Base-by-base conservation (phyloP, 2,888 invertebrate species). In the Tenthredo notha region DNA sequence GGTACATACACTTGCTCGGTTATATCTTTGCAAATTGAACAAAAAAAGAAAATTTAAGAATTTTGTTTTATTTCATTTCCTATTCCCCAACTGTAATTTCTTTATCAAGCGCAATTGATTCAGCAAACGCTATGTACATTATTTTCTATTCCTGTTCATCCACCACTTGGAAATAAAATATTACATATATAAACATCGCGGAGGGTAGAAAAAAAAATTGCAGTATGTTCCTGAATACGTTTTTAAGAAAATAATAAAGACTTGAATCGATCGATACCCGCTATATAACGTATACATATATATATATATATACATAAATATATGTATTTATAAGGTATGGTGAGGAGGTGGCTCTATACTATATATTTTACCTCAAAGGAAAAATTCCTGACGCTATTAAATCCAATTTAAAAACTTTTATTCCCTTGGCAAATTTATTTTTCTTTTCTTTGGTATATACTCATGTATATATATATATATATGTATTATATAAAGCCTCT, bases 361-460 rank as follows among this genome's bases (percentile, higher is more conserved):
- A n/a, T n/a, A 54, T 54, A 50, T 54, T 54, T 54, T 10, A 90
- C 91, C 90, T 92, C 92, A 92, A 92, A 92, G 90, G 90, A 92
- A 92, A 74, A 92, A 93, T 93, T 92, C 91, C 90, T 91, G 89
- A 90, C 89, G 91, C 92, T 92, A 92, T 93, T 93, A 92, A 93
- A 93, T 92, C 91, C 91, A 93, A 92, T 93, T 92, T 92, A 90
- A 91, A 91, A 93, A 92, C 91, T 92, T 93, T 92, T 91, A 90
- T 91, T 88, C 88, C 88, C 86, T 86, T 86, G 88, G 88, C 87
- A 90, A 91, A 91, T 91, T 91, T 91, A 91, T 91, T 91, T 91
- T 89, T 88, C 90, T 89, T 88, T 88, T 85, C 86, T 87, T 86
- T 87, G 85, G 85, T 85, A 58, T 58, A 54, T 33, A 75, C 47